A percentile compares a stretch with the other conserved stretches of the same genome.
Evolutionary conservation across 64 coral and sea anemone species (phyloP).

Genomic region (Porites lutea): DNA sequence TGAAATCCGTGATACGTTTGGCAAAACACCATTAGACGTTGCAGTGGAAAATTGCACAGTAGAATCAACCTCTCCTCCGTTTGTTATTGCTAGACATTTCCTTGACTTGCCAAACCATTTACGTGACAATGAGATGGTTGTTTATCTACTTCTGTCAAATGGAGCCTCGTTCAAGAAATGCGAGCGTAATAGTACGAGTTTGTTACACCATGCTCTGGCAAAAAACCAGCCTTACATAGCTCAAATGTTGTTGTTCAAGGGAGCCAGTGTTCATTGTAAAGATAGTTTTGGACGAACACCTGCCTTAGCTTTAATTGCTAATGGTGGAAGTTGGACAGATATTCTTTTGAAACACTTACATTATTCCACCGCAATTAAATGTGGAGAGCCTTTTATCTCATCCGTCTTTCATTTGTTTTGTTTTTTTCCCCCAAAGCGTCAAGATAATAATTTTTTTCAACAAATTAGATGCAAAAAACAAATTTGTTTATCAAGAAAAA

Average conservation of each 20-base stretch:
- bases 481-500: neutral
- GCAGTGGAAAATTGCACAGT: neutral
- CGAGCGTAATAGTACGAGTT: neutral
- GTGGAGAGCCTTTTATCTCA: neutral
- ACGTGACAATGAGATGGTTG: neutral
- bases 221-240: neutral
- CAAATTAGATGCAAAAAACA: neutral
- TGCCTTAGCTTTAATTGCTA: neutral
- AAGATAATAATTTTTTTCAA: conserved; percentile 4
- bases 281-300: neutral
- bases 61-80: neutral
- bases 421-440: neutral
- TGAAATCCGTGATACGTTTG: neutral
- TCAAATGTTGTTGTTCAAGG: neutral
- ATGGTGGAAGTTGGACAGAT: neutral
- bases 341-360: neutral
- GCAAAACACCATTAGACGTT: neutral
- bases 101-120: neutral
- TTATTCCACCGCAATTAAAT: conserved; percentile 1
- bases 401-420: conserved; percentile 45
- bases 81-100: too few species aligned
- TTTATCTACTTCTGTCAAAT: neutral
- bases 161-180: neutral
- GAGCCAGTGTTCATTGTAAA: neutral
- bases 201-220: conserved; percentile 25